These are phyloP conservation scores for Bruchidius siliquastri DNA, from an alignment of 2,888 invertebrate genomes.

Conservation along the genomic window DNA sequence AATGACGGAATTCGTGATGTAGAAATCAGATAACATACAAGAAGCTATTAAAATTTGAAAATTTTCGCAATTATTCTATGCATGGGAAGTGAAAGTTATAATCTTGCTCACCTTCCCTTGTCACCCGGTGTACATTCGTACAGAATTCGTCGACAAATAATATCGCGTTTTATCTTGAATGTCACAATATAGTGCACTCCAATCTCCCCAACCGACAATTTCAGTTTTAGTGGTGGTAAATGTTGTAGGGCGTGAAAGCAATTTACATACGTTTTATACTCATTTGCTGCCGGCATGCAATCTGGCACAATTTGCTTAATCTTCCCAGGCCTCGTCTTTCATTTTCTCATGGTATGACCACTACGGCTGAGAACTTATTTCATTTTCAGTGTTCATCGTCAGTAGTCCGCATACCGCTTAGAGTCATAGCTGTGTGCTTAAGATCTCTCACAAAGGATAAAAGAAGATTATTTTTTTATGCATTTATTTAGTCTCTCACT, in stretches of 20 bases:
- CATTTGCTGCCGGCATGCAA: conserved; percentile 13
- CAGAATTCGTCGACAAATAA: not conserved
- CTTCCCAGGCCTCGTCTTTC: conserved; percentile 2
- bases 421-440: too few relatives aligned
- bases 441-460: too few relatives aligned
- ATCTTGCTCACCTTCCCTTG: too few relatives aligned
- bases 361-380: not conserved
- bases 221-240: not conserved
- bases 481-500: too few relatives aligned
- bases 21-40: too few relatives aligned
- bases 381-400: not conserved
- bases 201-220: not conserved
- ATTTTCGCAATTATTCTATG: too few relatives aligned
- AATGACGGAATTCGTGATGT: too few relatives aligned
- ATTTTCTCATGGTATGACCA: not conserved
- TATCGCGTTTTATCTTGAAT: not conserved
- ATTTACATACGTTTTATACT: conserved; percentile 18
- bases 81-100: too few relatives aligned
- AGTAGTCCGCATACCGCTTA: not conserved
- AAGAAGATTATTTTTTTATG: too few relatives aligned
- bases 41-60: too few relatives aligned
- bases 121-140: not conserved
- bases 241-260: conserved; percentile 6
- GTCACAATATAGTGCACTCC: not conserved
- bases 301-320: conserved; percentile 17